Base-by-base conservation (phyloP, 1,140 invertebrate genomes). In the Melitaea cinxia region DNA sequence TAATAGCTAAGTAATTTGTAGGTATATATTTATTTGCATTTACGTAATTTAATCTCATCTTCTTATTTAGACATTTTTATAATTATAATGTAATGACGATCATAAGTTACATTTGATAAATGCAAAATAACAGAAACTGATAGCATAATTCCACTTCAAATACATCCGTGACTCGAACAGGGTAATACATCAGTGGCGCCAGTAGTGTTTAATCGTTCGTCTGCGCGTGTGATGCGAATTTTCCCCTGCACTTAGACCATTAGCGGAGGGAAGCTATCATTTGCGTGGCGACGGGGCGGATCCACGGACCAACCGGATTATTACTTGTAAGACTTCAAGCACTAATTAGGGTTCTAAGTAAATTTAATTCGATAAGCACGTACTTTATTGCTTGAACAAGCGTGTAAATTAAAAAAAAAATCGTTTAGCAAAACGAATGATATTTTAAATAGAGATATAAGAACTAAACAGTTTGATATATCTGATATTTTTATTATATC, bases 241-340 rank as follows among this genome's bases (percentile, higher is more conserved):
- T 88, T 81, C 82, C 80, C 78, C 71, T 65, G 71, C 73, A 78
- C 68, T 72, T 77, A 74, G 65, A 74, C 71, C 75, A 82, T 85
- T 80, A 83, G 73, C 75, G 72, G 82, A 83, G 77, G 82, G 82
- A 86, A 89, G 81, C 85, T 86, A 84, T 88, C 85, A 87, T 89
- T 89, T 88, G 65, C 73, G 55, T 72, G 82, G 82, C 82, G 80
- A 86, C 86, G 76, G 77, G 75, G 77, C 73, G 73, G 75, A 69
- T 70, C 68, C 59, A 63, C 14, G 39, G 21, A 10, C 56, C 57
- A 59, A 65, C 65, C 57, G 66, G 70, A 68, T 68, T 72, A 61
- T 68, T 66, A 53, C 57, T 55, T 66, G 49, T 66, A 66, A 66
- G 64, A 47, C 64, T 66, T 66, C 64, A 55, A 55, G 26, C 10